phyloP scores from a whole-genome alignment of 1,140 invertebrate genomes.

The Maconellicoccus hirsutus region DNA sequence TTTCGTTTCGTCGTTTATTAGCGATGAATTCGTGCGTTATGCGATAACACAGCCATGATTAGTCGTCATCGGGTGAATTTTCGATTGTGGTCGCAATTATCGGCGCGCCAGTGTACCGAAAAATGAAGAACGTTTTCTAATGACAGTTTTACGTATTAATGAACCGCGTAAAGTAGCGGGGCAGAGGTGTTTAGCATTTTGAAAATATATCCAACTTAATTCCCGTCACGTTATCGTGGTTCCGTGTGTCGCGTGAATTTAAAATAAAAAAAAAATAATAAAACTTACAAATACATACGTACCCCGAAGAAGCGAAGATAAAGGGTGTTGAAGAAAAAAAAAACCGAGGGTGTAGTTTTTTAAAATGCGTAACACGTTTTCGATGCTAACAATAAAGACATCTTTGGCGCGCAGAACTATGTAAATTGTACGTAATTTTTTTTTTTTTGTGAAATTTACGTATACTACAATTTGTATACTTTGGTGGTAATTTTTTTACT shows the following conservation, averaged over 20 bases:
- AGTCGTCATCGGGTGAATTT: not conserved
- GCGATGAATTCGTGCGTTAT: conserved; percentile 3
- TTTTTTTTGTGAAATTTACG: not conserved
- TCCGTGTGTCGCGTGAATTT: not conserved
- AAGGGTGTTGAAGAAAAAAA: too few relatives aligned
- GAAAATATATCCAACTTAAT: not conserved
- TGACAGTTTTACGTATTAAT: too few relatives aligned
- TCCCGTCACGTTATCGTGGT: not conserved
- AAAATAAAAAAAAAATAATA: not conserved
- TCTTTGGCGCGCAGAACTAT: not conserved
- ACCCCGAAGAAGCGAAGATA: not conserved
- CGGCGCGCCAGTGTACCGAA: too few relatives aligned
- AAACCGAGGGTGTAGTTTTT: not conserved
- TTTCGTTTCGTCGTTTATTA: not conserved
- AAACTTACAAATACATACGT: conserved; percentile 2
- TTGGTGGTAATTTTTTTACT: too few relatives aligned
- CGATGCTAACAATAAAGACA: not conserved
- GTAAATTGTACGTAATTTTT: not conserved
- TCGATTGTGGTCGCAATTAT: not conserved
- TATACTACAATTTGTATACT: not conserved
- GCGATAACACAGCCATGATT: not conserved
- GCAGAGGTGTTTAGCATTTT: not conserved
- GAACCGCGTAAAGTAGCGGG: too few relatives aligned
- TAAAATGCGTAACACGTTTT: not conserved
- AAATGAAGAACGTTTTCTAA: too few relatives aligned